Evolutionary conservation across 2,888 invertebrate species (phyloP).

Genomic region (Netelia inedita): DNA sequence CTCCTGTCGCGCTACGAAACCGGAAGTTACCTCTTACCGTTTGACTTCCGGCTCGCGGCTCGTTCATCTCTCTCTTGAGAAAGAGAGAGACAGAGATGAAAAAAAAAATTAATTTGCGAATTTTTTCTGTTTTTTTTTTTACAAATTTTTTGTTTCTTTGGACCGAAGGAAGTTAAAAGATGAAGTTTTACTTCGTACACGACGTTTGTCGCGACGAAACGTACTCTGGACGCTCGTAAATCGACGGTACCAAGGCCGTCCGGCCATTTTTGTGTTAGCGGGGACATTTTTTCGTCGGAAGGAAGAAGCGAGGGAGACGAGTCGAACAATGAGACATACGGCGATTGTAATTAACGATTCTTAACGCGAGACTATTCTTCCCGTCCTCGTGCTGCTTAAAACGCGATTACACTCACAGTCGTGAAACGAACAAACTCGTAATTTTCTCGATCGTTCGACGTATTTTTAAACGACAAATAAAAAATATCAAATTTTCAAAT

Average conservation of each 20-base stretch:
- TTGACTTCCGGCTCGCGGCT: constrained; percentile 41
- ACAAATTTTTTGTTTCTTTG: no score
- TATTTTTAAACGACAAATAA: no score
- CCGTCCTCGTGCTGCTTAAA: constrained; percentile 63
- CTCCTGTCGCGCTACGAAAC: constrained; percentile 29
- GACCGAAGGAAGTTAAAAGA: no score
- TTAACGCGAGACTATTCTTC: constrained; percentile 75
- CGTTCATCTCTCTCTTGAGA: neutral
- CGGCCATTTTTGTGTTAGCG: neutral
- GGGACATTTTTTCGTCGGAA: constrained; percentile 17
- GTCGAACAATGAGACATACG: constrained; percentile 67
- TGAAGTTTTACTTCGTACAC: no score
- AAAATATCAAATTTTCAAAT: no score
- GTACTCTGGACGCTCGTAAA: constrained; percentile 52
- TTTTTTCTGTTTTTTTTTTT: no score
- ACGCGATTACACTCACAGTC: no score
- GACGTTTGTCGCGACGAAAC: no score
- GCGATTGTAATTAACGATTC: constrained; percentile 81
- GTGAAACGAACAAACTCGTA: no score
- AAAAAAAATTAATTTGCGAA: no score
- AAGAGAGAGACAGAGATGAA: no score
- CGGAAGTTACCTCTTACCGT: constrained; percentile 50
- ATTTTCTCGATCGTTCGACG: no score
- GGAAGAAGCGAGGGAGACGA: constrained; percentile 20
- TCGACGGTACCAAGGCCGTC: constrained; percentile 51